Evolutionary conservation across 2,888 invertebrate genomes (phyloP).

Genomic region (Zaprionus obscuricornis): DNA sequence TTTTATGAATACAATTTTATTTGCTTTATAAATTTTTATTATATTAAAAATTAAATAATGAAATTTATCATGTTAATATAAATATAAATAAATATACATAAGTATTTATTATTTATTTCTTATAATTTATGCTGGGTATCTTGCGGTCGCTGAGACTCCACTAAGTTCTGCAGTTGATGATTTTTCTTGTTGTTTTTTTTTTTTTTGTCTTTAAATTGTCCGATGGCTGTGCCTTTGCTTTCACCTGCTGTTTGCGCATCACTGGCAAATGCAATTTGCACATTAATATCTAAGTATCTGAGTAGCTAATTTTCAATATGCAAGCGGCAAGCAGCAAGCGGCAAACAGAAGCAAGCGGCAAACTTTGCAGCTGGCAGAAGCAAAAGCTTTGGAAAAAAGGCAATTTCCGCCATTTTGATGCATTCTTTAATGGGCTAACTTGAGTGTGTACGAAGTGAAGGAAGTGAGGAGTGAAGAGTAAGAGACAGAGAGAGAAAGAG

Average conservation of each 20-base stretch:
- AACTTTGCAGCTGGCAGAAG: conserved; percentile 46
- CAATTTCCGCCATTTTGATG: conserved; percentile 64
- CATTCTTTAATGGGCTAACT: conserved; percentile 53
- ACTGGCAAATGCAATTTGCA: conserved; percentile 58
- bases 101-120: too few relatives aligned
- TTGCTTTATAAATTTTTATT: too few relatives aligned
- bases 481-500: not conserved
- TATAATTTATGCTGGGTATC: too few relatives aligned
- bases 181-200: conserved; percentile 8
- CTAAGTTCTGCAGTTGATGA: too few relatives aligned
- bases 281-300: conserved; percentile 67
- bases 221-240: conserved; percentile 8
- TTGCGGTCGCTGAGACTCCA: too few relatives aligned
- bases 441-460: conserved; percentile 18
- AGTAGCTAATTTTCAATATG: conserved; percentile 68
- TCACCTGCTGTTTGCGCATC: conserved; percentile 35
- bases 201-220: not conserved
- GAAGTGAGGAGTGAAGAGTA: not conserved
- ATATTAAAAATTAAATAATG: too few relatives aligned
- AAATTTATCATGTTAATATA: too few relatives aligned
- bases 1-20: too few relatives aligned
- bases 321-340: conserved; percentile 53
- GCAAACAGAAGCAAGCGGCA: too few relatives aligned
- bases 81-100: too few relatives aligned
- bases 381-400: conserved; percentile 57